phyloP scores from a whole-genome alignment of 2,113 vertebrate genomes.

The Amazona vittata region DNA sequence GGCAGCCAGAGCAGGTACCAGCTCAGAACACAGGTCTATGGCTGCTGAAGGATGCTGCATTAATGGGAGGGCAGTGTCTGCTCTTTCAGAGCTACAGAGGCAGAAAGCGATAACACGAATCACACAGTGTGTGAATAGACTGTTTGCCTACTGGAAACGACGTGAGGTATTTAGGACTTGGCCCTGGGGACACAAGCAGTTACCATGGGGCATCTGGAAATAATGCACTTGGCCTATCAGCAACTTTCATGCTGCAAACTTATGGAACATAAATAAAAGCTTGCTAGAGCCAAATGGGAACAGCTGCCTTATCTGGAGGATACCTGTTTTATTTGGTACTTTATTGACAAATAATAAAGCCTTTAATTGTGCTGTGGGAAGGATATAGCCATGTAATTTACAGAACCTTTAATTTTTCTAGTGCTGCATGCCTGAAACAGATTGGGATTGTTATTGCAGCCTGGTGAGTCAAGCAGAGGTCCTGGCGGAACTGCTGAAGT shows the following conservation, averaged over 20 bases:
- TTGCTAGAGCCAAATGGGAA: conserved; percentile 43
- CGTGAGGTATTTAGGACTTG: not conserved
- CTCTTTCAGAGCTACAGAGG: not conserved
- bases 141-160: not conserved
- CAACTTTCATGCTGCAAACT: conserved; percentile 39
- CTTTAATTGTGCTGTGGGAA: conserved; percentile 70
- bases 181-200: not conserved
- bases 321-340: conserved; percentile 61
- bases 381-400: conserved; percentile 70
- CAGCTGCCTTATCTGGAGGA: conserved; percentile 66
- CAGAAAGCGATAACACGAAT: not conserved
- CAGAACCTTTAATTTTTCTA: conserved; percentile 72
- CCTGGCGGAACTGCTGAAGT: conserved; percentile 29
- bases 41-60: not conserved
- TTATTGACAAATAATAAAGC: conserved; percentile 77
- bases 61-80: not conserved
- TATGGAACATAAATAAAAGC: conserved; percentile 24
- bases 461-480: conserved; percentile 20
- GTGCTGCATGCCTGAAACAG: conserved; percentile 60
- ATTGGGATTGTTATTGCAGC: conserved; percentile 51
- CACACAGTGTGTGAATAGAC: accelerated
- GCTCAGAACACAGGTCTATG: accelerated
- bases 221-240: conserved; percentile 47
- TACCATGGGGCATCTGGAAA: conserved; percentile 29
- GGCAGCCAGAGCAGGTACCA: not conserved